A percentile compares a stretch with the other conserved stretches of the same genome.
phyloP scores from a whole-genome alignment of 2,113 vertebrate genomes.

The Ranitomeya variabilis region DNA sequence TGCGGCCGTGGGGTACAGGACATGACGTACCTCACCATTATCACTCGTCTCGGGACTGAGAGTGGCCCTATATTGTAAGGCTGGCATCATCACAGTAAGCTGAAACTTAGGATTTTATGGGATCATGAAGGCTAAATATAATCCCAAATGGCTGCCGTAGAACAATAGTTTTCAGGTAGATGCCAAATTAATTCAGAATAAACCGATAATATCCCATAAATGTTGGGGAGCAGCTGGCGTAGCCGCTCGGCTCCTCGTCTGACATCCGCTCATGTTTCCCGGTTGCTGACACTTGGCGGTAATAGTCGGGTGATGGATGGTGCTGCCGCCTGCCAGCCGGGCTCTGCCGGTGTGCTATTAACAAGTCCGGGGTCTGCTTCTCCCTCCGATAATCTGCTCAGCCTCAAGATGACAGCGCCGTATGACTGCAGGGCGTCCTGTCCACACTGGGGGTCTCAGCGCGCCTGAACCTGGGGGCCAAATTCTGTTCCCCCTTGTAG shows the following conservation, averaged over 20 bases:
- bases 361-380: background rate
- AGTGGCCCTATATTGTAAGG: background rate
- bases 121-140: no score
- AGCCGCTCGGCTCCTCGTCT: background rate
- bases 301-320: constrained; percentile 41
- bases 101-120: no score
- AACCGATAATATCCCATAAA: no score
- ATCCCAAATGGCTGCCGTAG: no score
- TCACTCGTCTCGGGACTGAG: background rate
- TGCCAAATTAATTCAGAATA: no score
- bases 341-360: background rate
- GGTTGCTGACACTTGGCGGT: background rate
- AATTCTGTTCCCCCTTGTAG: background rate
- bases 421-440: background rate
- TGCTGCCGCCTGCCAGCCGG: constrained; percentile 6
- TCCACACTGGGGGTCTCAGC: background rate
- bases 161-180: no score
- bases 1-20: background rate
- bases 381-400: constrained; percentile 24
- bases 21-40: background rate
- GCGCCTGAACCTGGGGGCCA: background rate
- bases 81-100: no score
- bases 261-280: background rate
- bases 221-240: no score
- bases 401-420: background rate